Evolutionary conservation across 2,113 vertebrate species (phyloP).

Genomic region (Aptenodytes forsteri): DNA sequence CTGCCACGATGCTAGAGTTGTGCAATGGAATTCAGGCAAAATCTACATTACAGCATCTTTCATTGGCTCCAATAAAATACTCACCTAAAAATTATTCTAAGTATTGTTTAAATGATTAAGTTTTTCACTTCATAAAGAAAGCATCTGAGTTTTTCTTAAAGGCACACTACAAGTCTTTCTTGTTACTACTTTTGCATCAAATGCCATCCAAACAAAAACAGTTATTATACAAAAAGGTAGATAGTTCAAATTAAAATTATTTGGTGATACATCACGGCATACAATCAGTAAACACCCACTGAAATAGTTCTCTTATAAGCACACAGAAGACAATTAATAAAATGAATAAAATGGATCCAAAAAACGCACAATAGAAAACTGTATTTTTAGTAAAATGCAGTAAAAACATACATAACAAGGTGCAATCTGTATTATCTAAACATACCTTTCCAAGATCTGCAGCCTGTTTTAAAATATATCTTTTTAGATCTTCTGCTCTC

Average conservation of each 20-base stretch:
- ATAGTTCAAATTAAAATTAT: neutral
- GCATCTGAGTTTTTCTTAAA: neutral
- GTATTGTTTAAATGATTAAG: neutral
- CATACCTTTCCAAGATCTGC: slow-evolving; percentile 82
- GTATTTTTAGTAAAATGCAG: neutral
- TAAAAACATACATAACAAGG: neutral
- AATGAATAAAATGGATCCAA: neutral
- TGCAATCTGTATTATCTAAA: neutral
- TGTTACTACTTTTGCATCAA: neutral
- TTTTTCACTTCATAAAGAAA: neutral
- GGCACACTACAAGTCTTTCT: neutral
- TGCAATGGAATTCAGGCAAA: neutral
- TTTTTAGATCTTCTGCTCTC: slow-evolving; percentile 83
- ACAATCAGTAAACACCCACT: neutral
- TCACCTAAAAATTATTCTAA: neutral
- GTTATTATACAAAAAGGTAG: neutral
- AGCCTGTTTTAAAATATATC: slow-evolving; percentile 83
- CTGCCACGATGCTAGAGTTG: neutral
- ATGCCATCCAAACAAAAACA: neutral
- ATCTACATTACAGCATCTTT: neutral
- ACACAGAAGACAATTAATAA: neutral
- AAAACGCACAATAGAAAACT: neutral
- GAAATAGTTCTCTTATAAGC: neutral
- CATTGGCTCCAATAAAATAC: neutral
- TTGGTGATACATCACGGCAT: neutral